These are phyloP conservation scores for Sphenodon punctatus DNA, from an alignment of 2,797 vertebrate genomes.

Conservation along the genomic window DNA sequence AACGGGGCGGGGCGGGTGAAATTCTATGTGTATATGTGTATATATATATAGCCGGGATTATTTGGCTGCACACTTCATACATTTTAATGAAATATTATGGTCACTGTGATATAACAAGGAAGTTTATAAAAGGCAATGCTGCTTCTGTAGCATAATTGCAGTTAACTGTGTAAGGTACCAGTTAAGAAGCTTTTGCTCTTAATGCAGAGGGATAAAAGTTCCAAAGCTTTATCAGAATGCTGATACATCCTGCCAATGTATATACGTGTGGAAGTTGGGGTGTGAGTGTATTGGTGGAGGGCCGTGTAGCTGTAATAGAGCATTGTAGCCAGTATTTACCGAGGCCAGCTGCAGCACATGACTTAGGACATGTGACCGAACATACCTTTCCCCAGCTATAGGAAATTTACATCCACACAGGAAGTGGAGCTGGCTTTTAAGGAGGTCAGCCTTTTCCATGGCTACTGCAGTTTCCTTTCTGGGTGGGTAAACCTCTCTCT, in stretches of 20 bases:
- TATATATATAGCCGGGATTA: slow-evolving; percentile 63
- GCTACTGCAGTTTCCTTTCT: not conserved
- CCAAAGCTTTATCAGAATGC: slow-evolving; percentile 64
- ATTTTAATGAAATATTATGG: slow-evolving; percentile 78
- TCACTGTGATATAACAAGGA: slow-evolving; percentile 76
- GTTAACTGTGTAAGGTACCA: slow-evolving; percentile 55
- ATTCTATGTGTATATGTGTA: slow-evolving; percentile 66
- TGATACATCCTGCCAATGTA: slow-evolving; percentile 58
- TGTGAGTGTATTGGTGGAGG: not conserved
- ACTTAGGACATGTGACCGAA: slow-evolving; percentile 15
- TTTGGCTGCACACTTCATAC: slow-evolving; percentile 70
- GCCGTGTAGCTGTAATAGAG: not conserved
- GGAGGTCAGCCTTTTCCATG: not conserved
- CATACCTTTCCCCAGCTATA: not conserved
- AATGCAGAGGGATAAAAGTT: slow-evolving; percentile 52
- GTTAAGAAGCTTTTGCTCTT: slow-evolving; percentile 63
- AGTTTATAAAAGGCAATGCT: slow-evolving; percentile 60
- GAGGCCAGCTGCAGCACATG: slow-evolving; percentile 19
- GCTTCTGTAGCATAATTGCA: slow-evolving; percentile 49
- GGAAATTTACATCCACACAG: not conserved
- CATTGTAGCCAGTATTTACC: slow-evolving; percentile 10
- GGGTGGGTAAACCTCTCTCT: not conserved
- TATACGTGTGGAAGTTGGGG: not conserved
- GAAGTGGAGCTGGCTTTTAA: not conserved
- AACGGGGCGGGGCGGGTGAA: slow-evolving; percentile 58